Evolutionary conservation across 2,888 invertebrate species (phyloP), one percentile per base, ranked within the genome.

Genomic region (Nasonia oneida): DNA sequence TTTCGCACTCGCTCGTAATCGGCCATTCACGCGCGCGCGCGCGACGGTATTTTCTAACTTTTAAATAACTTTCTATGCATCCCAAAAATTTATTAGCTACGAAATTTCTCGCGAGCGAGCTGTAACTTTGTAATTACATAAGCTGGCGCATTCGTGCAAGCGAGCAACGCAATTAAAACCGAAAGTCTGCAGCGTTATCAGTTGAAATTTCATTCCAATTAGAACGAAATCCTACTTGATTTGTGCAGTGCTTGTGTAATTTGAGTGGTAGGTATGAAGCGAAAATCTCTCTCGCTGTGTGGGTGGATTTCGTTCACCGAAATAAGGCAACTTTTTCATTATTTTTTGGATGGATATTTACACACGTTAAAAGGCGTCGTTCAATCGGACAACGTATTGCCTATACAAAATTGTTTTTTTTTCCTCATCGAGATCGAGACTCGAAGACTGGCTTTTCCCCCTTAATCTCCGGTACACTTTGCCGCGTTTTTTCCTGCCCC

Each of bases 71-170:
- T 67, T 12, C 37, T 37, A 37, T 37, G 1, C 2, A 10, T 14
- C 2, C 67, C 14, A 67, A 61, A 61, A 61, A 8, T 61, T 23
- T 67, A 67, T 67, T 33, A 29, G 33, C 67, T 67, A 33, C n/a
- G 14, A 67, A n/a, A 14, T 29, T 67, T 67, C 67, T 29, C 29
- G 18, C 5, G 57, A 15, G 3, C 50, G 50, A 8, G 33, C 12
- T 67, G 15, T n/a, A 67, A 67, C 67, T 67, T 67, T 67, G 67
- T 67, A 67, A 67, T 67, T 67, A 33, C 67, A 67, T 67, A 67
- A 67, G 33, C 67, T 67, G 33, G 67, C 23, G 29, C 57, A 57
- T 57, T 57, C 57, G n/a, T 5, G 14, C 67, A 15, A 14, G 57
- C 57, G 57, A n/a, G 67, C 23, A 12, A 3, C 33, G 67, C 67